Base-by-base conservation (phyloP, 2,797 vertebrate genomes). In the Pipistrellus pygmaeus region DNA sequence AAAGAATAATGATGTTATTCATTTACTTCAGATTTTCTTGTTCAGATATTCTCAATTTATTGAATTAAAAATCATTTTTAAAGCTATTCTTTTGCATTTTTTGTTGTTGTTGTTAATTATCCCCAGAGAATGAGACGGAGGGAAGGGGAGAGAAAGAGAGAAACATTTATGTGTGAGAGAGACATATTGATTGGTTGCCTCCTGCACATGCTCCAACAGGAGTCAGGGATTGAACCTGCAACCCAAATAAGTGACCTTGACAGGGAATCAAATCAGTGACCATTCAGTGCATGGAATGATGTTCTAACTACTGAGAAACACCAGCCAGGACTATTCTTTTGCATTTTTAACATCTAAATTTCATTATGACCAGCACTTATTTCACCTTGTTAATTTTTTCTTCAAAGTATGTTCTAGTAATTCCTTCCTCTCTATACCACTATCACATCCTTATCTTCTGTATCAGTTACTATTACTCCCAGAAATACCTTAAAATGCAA, bases 21-120 rank as follows among this genome's bases (percentile, higher is more conserved):
- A 96, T 93, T 97, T 95, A 81, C 88, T 96, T 95, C 92, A 92
- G 88, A 96, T 66, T 95, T 95, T 94, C 92, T 96, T 97, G 83
- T 97, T 97, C 90, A 97, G 72, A 95, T 97, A 96, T 66, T 96
- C 90, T 91, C 72, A 94, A 88, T 53, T 69, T 88, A 94, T 71
- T 87, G 55, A 89, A 90, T 68, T 85, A 93, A 83, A 84, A 80
- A 73, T 62, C 23, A 15, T 73, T 62, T 76, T 91, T 30, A 69
- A 81, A 83, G 51, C 14, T 69, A 35, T 64, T 32, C 60, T 44
- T 93, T 80, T 73, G 25, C 38, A 82, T 76, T 87, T 62, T 44
- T 8, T 44, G 11, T 4, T 44, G 44, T 44, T 44, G 44, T 48
- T 48, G 60, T 30, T 64, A 64, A n/a, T 64, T n/a, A n/a, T 64